phyloP scores from a whole-genome alignment of 2,113 vertebrate species.

The Hymenochirus boettgeri region DNA sequence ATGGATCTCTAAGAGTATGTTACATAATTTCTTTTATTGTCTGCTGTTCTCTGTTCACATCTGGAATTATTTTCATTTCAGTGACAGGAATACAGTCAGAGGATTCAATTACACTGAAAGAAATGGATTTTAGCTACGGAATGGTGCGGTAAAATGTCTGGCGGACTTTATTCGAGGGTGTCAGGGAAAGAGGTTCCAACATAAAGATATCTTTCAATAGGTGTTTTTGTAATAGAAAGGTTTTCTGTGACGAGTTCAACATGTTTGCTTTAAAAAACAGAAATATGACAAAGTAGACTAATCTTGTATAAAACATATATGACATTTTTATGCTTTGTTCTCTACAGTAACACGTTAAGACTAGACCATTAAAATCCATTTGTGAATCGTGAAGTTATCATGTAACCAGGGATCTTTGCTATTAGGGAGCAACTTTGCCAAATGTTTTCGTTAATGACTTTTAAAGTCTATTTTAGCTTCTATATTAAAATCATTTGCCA shows the following conservation, averaged over 20 bases:
- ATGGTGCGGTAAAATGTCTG: background rate
- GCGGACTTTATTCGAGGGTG: background rate
- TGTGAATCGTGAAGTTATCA: conserved; percentile 9
- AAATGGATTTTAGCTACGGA: background rate
- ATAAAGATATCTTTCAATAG: background rate
- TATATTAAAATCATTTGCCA: background rate
- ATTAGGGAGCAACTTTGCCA: conserved; percentile 9
- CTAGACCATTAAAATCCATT: background rate
- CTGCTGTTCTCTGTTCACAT: background rate
- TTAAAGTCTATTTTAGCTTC: background rate
- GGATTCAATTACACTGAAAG: background rate
- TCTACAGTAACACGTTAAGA: background rate
- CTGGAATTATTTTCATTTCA: background rate
- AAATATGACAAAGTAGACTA: background rate
- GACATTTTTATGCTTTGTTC: background rate
- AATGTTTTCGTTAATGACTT: background rate
- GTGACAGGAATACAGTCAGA: background rate
- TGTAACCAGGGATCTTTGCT: background rate
- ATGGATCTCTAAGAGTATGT: background rate
- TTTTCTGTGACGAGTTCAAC: background rate
- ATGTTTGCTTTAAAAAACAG: background rate
- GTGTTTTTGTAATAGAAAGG: background rate
- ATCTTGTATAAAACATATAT: background rate
- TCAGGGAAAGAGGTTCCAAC: background rate
- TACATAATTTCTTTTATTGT: background rate